Conservation (phyloP, 2,113 vertebrate species). For the Chroicocephalus ridibundus region DNA sequence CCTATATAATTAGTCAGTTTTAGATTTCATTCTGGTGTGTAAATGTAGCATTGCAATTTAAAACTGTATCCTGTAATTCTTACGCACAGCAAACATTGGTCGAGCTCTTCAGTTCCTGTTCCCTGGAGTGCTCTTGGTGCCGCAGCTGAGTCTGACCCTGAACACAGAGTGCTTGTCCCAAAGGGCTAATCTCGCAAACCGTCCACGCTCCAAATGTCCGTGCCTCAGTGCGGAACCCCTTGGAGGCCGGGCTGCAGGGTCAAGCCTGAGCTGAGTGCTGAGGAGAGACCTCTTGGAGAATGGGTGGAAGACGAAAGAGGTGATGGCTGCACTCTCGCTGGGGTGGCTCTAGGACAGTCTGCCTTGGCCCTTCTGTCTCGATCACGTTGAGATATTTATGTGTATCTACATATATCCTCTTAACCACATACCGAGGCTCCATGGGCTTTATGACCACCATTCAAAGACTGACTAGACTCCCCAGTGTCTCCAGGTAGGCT, state of each 20-base stretch:
- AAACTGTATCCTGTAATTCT: not conserved
- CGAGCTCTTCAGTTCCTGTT: not conserved
- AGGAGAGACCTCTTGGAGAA: not conserved
- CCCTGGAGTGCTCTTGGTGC: not conserved
- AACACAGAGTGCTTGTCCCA: not conserved
- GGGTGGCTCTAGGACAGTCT: not conserved
- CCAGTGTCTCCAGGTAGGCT: not conserved
- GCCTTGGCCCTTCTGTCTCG: not conserved
- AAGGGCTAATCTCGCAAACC: not conserved
- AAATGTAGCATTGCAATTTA: not conserved
- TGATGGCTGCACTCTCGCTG: not conserved
- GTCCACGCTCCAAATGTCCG: fast-evolving
- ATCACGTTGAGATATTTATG: not conserved
- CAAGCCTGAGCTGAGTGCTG: not conserved
- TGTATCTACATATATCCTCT: not conserved
- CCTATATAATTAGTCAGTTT: not conserved
- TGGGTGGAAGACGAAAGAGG: not conserved
- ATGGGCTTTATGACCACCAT: not conserved
- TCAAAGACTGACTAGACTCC: not conserved
- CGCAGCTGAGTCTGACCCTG: not conserved
- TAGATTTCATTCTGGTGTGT: constrained; percentile 5
- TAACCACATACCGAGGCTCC: not conserved
- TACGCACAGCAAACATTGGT: not conserved
- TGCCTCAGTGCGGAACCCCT: not conserved
- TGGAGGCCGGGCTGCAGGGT: not conserved